Percentiles rank a stretch among this genome's conserved stretches.
phyloP scores from a whole-genome alignment of 2,888 invertebrate genomes.

The Neuroscelio doddi region DNA sequence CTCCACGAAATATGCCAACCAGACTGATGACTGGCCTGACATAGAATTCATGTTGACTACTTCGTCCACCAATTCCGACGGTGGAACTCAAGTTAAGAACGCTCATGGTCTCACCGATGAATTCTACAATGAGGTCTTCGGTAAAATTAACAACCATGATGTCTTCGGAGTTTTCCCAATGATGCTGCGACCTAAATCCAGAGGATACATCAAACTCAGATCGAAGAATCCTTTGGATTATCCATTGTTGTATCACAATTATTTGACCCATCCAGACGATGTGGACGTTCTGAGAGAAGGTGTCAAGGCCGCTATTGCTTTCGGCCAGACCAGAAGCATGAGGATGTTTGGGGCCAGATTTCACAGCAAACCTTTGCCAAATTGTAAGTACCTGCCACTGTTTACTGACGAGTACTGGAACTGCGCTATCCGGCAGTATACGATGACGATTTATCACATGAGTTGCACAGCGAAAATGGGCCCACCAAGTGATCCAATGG shows the following conservation, averaged over 20 bases:
- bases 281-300: slow-evolving; percentile 88
- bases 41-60: slow-evolving; percentile 93
- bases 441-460: slow-evolving; percentile 90
- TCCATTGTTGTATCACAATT: slow-evolving; percentile 93
- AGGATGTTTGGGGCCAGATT: slow-evolving; percentile 85
- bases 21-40: slow-evolving; percentile 91
- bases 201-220: slow-evolving; percentile 83
- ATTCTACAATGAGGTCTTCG: slow-evolving; percentile 85
- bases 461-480: slow-evolving; percentile 92
- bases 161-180: slow-evolving; percentile 89
- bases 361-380: slow-evolving; percentile 83
- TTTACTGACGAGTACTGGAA: slow-evolving; percentile 92
- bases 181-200: slow-evolving; percentile 91
- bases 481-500: slow-evolving; percentile 81
- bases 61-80: slow-evolving; percentile 86
- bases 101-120: slow-evolving; percentile 88
- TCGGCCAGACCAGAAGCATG: slow-evolving; percentile 85
- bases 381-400: slow-evolving; percentile 84
- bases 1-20: slow-evolving; percentile 90
- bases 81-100: slow-evolving; percentile 84
- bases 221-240: slow-evolving; percentile 81
- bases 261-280: slow-evolving; percentile 90
- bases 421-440: slow-evolving; percentile 86
- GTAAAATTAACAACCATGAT: slow-evolving; percentile 82
- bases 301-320: slow-evolving; percentile 87